Base-by-base conservation (phyloP, 2,113 vertebrate genomes). In the Sorex fumeus region DNA sequence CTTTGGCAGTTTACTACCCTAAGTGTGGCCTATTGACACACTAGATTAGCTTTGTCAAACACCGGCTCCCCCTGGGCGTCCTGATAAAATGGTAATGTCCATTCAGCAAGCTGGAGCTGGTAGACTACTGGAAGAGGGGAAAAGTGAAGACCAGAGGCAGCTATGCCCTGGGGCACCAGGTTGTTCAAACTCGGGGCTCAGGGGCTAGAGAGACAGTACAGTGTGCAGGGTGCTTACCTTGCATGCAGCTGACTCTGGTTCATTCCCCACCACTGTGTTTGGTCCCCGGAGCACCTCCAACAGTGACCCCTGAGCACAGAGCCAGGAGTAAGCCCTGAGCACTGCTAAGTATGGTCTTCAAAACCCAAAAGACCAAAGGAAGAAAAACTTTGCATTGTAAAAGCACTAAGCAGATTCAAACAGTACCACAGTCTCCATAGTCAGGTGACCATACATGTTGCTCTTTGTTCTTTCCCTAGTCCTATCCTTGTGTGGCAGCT, bases 361-460 rank as follows among this genome's bases (percentile, higher is more conserved):
- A 60, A 60, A 6, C 19, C 19, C 18, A 60, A 60, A 60, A 15
- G 5, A 21, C 57, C 57, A 60, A 23, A 23, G 21, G 18, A 60
- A 60, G 6, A 60, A 60, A 60, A 60, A 60, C 57, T 15, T 60
- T 60, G 57, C 2, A 8, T 60, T 60, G 18, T 19, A 60, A 40
- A 40, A 23, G 36, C 3, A 32, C 10, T 11, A 6, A 28, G 62
- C 23, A 21, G 15, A 0, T 34, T 80, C 13, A 80, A 50, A n/a
- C 2, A 45, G 9, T 0, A 6, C 1, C 15, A 23, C 0, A 2
- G 32, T 75, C 45, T 36, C 1, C 21, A 6, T 13, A 50, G 47
- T 50, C 47, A 50, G 0, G 0, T 43, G 8, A 36, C 50, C 0
- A 19, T 19, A 50, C 15, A 45, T 80, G 1, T 47, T 15, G 16